Evolutionary conservation across 2,888 invertebrate genomes (phyloP), one percentile per base, ranked within the genome.

Genomic region (Agrochola lychnidis): DNA sequence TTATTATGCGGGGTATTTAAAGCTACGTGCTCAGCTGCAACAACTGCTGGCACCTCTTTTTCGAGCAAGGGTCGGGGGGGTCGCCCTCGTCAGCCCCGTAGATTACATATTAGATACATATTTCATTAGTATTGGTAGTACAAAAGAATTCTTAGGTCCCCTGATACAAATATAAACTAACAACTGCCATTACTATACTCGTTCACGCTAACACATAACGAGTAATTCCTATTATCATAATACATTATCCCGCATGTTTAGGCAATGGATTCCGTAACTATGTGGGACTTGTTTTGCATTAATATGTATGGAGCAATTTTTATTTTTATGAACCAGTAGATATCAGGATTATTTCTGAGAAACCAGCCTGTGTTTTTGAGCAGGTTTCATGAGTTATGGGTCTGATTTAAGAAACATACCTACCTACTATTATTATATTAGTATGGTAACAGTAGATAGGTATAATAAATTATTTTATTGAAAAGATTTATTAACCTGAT

Each of bases 171-270:
- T 36, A 12, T 70, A 22, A 57, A 59, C 40, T 53, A 22, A 59
- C n/a, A 62, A 61, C 62, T 51, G 30, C 22, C 56, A 40, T 22
- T 56, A 57, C 22, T 42, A 51, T 57, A 30, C 57, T 63, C 48
- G 48, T 36, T 62, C 57, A 63, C 6, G 59, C 16, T 25, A 61
- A 61, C 45, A 67, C 57, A 30, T 72, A 82, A 67, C 36, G 57
- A 71, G 68, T 71, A 30, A 68, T 68, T 78, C 48, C 30, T 72
- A 85, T 71, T 83, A 73, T n/a, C 79, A 72, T 86, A 74, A 56
- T 74, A 59, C 56, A 73, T 45, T 67, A 75, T 77, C 85, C 82
- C 77, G 73, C 83, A 83, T 83, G 63, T 70, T 61, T 85, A 51
- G 51, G 48, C 70, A 48, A 63, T 53, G 62, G 36, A 82, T 83